These are phyloP conservation scores for Sarcophaga peregrina DNA, from an alignment of 1,140 invertebrate species.

Conservation along the genomic window DNA sequence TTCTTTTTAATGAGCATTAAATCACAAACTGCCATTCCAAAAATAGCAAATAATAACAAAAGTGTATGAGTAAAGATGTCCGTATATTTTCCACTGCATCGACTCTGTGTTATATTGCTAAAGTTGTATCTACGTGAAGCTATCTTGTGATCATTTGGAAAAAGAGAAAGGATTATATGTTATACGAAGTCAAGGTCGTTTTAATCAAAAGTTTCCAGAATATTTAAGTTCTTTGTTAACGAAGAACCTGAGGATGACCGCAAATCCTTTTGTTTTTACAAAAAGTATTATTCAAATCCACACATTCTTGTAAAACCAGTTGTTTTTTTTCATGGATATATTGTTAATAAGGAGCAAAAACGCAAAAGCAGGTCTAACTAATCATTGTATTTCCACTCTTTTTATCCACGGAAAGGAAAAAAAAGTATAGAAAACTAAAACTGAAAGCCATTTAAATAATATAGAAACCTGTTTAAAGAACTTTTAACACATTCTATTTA, in stretches of 20 bases:
- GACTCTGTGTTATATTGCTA: too few species aligned
- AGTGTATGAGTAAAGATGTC: too few species aligned
- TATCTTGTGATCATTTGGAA: background rate
- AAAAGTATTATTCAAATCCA: too few species aligned
- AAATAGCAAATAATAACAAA: background rate
- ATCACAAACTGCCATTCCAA: background rate
- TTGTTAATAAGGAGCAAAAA: background rate
- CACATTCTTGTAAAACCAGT: too few species aligned
- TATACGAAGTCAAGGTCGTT: slow-evolving; percentile 28
- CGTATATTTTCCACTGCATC: too few species aligned
- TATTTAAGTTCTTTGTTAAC: background rate
- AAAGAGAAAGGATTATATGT: slow-evolving; percentile 34
- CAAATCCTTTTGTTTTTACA: background rate
- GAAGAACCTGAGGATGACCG: background rate
- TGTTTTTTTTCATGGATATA: too few species aligned
- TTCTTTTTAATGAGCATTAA: background rate
- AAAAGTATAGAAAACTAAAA: background rate
- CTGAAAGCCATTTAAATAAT: slow-evolving; percentile 4
- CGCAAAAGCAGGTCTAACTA: background rate
- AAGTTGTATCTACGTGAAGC: too few species aligned
- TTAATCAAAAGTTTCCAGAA: background rate
- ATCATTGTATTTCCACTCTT: background rate
- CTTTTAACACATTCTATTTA: slow-evolving; percentile 1
- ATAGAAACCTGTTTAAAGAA: background rate
- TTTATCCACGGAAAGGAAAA: background rate